Evolutionary conservation across 2,888 invertebrate species (phyloP), one percentile per base, ranked within the genome.

Genomic region (Neria commutata): DNA sequence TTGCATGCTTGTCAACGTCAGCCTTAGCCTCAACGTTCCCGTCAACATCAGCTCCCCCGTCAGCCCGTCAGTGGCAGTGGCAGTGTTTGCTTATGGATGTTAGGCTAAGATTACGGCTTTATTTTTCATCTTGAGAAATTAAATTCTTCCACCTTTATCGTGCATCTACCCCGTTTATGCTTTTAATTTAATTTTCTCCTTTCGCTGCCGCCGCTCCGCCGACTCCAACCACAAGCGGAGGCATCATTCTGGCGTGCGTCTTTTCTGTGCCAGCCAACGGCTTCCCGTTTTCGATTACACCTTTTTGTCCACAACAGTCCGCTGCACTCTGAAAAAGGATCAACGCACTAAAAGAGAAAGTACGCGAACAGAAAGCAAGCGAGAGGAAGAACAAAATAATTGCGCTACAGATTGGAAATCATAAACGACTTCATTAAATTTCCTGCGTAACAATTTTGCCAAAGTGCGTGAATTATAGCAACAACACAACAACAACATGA

Each of bases 61-160:
- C n/a, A n/a, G n/a, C n/a, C n/a, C n/a, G 17, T 17, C 17, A 5
- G 40, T 24, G 40, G 40, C 40, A 8, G 40, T 16, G 1, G 37
- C 0, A 46, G 46, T 60, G 64, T 68, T 66, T 63, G 61, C 66
- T 64, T 59, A 60, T 59, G 70, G 73, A 72, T 74, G 71, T 71
- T 71, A 72, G 74, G 71, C 73, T 74, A 68, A 74, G 72, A 74
- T 72, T 74, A 71, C 71, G 72, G 67, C 56, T 40, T 56, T 56
- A 45, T 50, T 45, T 50, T 56, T 40, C 65, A 72, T 62, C 69
- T 73, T 75, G 69, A 73, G 74, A 73, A 73, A 73, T 73, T 73
- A 73, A 73, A 73, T 74, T 72, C 71, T 68, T 34, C 56, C 61
- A 57, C 57, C 61, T 57, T 61, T 54, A 51, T 60, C 48, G 54